phyloP scores from a whole-genome alignment of 2,113 vertebrate species.

The Lanius collurio region DNA sequence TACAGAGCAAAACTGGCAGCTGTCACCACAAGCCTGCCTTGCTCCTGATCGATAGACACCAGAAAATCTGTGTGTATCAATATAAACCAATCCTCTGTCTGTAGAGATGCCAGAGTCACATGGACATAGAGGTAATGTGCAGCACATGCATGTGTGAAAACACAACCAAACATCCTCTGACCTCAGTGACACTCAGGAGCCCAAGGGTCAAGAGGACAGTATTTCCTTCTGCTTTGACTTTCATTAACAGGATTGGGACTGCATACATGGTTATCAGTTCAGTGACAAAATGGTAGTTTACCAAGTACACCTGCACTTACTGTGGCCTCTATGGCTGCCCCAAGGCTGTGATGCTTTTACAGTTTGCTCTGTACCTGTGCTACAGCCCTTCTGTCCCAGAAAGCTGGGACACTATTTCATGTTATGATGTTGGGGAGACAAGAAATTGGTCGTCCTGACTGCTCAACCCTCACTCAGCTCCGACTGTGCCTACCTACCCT shows the following conservation, averaged over 20 bases:
- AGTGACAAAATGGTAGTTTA: background rate
- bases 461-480: background rate
- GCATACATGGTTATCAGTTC: background rate
- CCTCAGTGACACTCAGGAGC: background rate
- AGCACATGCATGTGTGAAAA: background rate
- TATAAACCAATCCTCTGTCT: background rate
- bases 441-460: background rate
- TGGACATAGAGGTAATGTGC: background rate
- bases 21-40: background rate
- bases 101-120: background rate
- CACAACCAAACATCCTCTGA: background rate
- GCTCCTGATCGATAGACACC: background rate
- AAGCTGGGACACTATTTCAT: background rate
- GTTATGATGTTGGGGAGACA: background rate
- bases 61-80: background rate
- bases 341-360: background rate
- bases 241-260: background rate
- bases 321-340: background rate
- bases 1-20: background rate
- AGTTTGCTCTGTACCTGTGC: background rate
- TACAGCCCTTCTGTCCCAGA: background rate
- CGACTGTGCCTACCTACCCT: background rate
- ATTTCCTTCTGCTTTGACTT: background rate
- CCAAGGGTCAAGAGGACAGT: background rate
- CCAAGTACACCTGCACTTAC: background rate